These are phyloP conservation scores for Labrus mixtus DNA, from an alignment of 2,113 vertebrate species.

Conservation along the genomic window DNA sequence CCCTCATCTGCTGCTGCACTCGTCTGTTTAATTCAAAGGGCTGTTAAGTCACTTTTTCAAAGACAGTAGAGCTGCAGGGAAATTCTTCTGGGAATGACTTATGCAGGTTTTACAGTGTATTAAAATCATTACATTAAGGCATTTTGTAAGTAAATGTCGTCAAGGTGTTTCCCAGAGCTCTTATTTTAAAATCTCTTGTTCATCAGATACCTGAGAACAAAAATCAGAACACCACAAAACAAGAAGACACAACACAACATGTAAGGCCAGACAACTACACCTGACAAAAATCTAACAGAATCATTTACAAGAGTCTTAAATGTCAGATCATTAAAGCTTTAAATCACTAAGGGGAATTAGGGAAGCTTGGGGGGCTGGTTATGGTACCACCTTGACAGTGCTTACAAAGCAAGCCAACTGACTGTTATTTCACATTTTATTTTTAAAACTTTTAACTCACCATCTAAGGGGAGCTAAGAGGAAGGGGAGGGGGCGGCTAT, in stretches of 20 bases:
- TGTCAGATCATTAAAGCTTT: no score
- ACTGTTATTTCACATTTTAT: no score
- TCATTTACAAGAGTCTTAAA: no score
- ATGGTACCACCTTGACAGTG: no score
- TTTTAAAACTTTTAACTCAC: no score
- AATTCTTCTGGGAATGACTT: not conserved
- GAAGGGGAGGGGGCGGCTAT: no score
- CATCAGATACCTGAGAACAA: not conserved
- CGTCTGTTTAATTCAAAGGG: not conserved
- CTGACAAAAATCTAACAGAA: not conserved
- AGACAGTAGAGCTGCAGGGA: not conserved
- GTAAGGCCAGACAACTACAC: not conserved
- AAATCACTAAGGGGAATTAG: no score
- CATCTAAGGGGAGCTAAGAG: no score
- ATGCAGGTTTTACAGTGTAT: not conserved
- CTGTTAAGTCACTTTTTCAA: not conserved
- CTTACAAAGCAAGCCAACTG: no score
- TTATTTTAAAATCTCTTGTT: not conserved
- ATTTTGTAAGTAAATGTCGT: conserved; percentile 17
- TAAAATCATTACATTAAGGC: not conserved
- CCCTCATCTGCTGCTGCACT: not conserved
- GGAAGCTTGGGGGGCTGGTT: no score
- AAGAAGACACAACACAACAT: not conserved
- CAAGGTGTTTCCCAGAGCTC: conserved; percentile 3
- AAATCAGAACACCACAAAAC: not conserved